A percentile compares a stretch with the other conserved stretches of the same genome.
These are phyloP conservation scores for Zapornia atra DNA, from an alignment of 2,113 vertebrate species.

Conservation along the genomic window DNA sequence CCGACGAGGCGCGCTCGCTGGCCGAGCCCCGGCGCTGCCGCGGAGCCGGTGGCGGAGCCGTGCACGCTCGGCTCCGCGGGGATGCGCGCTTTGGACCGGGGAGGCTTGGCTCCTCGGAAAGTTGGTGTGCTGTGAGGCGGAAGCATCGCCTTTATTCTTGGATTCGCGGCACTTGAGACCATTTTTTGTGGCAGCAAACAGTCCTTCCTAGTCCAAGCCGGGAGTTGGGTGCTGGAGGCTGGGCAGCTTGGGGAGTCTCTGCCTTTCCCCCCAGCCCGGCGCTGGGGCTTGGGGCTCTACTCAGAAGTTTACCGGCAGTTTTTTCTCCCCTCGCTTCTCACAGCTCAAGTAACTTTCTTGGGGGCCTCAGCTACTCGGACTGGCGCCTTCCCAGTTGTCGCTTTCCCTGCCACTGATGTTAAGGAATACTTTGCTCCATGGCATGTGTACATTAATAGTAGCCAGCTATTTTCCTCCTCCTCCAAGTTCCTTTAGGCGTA, in stretches of 20 bases:
- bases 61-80: background rate
- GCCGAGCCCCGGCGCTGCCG: background rate
- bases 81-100: no score
- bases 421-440: conserved; percentile 30
- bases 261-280: background rate
- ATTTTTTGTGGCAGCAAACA: background rate
- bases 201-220: background rate
- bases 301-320: background rate
- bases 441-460: background rate
- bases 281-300: background rate
- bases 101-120: background rate
- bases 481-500: conserved; percentile 27
- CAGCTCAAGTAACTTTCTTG: conserved; percentile 48
- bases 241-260: background rate
- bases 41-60: no score
- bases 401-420: background rate
- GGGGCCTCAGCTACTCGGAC: background rate
- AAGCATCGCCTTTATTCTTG: background rate
- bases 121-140: background rate
- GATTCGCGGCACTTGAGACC: rapidly evolving
- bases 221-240: background rate
- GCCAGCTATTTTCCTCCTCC: background rate
- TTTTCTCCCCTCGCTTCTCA: background rate
- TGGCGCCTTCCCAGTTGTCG: conserved; percentile 64
- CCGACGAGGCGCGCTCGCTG: background rate